Conservation (phyloP, 1,140 invertebrate genomes). For the Bradynema listronoti region DNA sequence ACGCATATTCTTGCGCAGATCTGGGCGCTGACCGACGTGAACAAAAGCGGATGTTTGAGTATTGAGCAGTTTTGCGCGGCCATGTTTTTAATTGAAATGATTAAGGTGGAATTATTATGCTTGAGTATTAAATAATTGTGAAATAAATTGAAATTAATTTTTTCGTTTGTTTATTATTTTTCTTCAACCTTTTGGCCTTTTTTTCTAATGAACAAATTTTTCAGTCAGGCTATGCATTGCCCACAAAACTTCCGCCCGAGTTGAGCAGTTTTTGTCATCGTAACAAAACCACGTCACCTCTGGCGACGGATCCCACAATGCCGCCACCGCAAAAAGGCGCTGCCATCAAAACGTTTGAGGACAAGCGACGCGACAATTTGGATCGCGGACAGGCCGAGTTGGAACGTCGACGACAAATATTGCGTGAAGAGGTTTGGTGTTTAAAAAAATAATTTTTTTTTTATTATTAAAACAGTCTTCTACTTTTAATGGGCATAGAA, state of each 20-base stretch:
- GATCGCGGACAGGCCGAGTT: conserved; percentile 95
- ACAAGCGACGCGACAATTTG: conserved; percentile 91
- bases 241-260: conserved; percentile 45
- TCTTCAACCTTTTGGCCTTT: background rate
- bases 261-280: conserved; percentile 32
- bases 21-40: conserved; percentile 66
- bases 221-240: conserved; percentile 47
- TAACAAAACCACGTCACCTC: conserved; percentile 40
- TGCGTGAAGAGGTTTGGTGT: conserved; percentile 66
- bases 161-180: conserved; percentile 18
- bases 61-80: conserved; percentile 57
- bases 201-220: conserved; percentile 8
- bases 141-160: background rate
- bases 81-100: conserved; percentile 55
- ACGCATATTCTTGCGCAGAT: conserved; percentile 83
- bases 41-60: conserved; percentile 54
- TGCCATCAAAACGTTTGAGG: conserved; percentile 74
- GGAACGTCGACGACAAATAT: conserved; percentile 76
- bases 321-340: conserved; percentile 48
- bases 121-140: background rate
- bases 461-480: no score
- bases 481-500: no score
- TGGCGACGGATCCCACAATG: conserved; percentile 29
- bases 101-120: conserved; percentile 35
- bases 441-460: no score